Conservation (phyloP, 1,140 invertebrate species). For the Tribolium castaneum region DNA sequence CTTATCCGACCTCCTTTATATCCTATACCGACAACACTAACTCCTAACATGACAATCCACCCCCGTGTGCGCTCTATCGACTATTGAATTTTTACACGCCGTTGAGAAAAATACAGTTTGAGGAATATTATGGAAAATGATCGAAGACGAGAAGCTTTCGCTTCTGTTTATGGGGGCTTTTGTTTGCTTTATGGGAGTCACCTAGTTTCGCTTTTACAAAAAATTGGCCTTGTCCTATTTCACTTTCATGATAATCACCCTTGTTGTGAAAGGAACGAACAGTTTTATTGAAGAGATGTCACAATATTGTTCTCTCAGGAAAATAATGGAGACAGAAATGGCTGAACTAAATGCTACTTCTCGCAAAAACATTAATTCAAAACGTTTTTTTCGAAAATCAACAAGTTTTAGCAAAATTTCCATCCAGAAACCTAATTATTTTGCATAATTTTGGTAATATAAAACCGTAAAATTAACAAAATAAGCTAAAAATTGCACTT, state of each 20-base stretch:
- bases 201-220: constrained; percentile 21
- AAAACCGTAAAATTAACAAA: too few species aligned
- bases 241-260: constrained; percentile 12
- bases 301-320: constrained; percentile 8
- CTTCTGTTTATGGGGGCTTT: neutral
- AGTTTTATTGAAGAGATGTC: constrained; percentile 20
- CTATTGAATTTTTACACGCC: constrained; percentile 1
- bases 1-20: constrained; percentile 43
- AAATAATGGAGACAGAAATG: neutral
- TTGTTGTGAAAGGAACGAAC: neutral
- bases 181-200: neutral
- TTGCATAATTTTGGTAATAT: too few species aligned
- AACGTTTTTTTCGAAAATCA: too few species aligned
- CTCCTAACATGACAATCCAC: constrained; percentile 16
- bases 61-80: neutral
- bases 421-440: too few species aligned
- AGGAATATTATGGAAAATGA: neutral
- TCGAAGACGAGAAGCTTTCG: neutral
- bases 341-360: neutral
- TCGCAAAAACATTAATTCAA: neutral
- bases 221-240: constrained; percentile 22
- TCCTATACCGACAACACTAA: constrained; percentile 26
- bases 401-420: too few species aligned
- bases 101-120: neutral
- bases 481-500: too few species aligned